Conservation (phyloP, 92 coral and sea anemone species). For the Bergia sp. region DNA sequence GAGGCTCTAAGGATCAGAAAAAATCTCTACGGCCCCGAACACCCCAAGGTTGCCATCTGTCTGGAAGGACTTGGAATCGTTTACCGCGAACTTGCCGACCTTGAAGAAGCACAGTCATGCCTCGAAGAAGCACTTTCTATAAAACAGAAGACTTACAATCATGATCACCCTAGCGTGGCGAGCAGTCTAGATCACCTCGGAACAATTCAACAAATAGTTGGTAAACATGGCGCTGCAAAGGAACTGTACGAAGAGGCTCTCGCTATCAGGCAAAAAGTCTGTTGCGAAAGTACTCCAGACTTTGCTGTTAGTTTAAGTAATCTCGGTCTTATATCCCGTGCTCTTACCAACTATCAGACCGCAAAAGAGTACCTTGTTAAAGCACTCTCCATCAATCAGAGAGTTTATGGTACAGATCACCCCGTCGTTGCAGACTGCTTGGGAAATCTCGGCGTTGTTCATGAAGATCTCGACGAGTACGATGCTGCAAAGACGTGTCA, state of each 20-base stretch:
- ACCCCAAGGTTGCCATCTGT: constrained; percentile 38
- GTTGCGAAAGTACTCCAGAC: constrained; percentile 33
- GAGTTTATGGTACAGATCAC: constrained; percentile 49
- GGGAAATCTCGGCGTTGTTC: constrained; percentile 54
- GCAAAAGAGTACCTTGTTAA: constrained; percentile 42
- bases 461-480: constrained; percentile 40
- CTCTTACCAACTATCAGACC: constrained; percentile 37
- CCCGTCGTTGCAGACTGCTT: constrained; percentile 47
- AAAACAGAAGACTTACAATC: constrained; percentile 14
- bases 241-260: constrained; percentile 50
- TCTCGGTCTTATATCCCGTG: constrained; percentile 34
- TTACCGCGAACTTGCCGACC: constrained; percentile 43
- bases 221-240: constrained; percentile 23
- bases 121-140: constrained; percentile 40
- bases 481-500: constrained; percentile 38
- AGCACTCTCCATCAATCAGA: constrained; percentile 45
- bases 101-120: constrained; percentile 27
- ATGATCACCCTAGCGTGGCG: constrained; percentile 34
- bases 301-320: constrained; percentile 55
- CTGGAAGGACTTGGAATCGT: constrained; percentile 41
- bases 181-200: constrained; percentile 41
- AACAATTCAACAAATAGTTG: constrained; percentile 37
- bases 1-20: constrained; percentile 27
- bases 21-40: constrained; percentile 16
- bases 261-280: constrained; percentile 39